Evolutionary conservation across 64 coral and sea anemone species (phyloP), one percentile per base, ranked within the genome.

Genomic region (Acropora yongei): DNA sequence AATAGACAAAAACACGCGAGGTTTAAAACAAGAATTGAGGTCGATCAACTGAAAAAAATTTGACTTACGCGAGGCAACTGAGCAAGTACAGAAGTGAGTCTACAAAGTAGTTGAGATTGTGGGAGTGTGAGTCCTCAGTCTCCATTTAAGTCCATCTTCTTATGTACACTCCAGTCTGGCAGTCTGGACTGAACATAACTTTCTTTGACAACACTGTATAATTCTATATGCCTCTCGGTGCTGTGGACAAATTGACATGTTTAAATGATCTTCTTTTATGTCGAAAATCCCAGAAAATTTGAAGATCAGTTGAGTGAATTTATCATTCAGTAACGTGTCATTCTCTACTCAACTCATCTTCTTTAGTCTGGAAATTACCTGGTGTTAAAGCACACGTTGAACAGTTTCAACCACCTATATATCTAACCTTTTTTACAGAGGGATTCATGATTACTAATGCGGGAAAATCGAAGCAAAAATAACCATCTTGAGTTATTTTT

Each of bases 31-130:
- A 44, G 10, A 75, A 44, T 8, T 8, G 40, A 75, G 10, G 18
- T 73, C 63, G 17, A 80, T 53, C 1, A 80, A 30, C 46, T 41
- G 47, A 49, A 53, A 8, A 80, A 53, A 20, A 65, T 57, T 43
- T 72, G 1, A 89, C 87, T 78, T 89, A 78, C 86, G 86, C 6
- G 75, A 78, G 12, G 40, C 42, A 78, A 89, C 87, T 78, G 87
- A 55, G 20, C 74, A 66, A 89, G 74, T 45, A 65, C 63, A 12
- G 51, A 58, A 4, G 86, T 77, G 18, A 77, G 49, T 61, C 11
- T 42, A 8, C 61, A 88, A 42, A 88, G 49, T 30, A 30, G 30
- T 30, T 30, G 30, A 30, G 30, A 30, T 30, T 30, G 30, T 30
- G 30, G 30, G 30, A 30, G 30, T 30, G 46, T 77, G 19, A 77